A percentile compares a stretch with the other conserved stretches of the same genome.
phyloP scores from a whole-genome alignment of 2,797 vertebrate genomes.

The Coregonus suidteri region DNA sequence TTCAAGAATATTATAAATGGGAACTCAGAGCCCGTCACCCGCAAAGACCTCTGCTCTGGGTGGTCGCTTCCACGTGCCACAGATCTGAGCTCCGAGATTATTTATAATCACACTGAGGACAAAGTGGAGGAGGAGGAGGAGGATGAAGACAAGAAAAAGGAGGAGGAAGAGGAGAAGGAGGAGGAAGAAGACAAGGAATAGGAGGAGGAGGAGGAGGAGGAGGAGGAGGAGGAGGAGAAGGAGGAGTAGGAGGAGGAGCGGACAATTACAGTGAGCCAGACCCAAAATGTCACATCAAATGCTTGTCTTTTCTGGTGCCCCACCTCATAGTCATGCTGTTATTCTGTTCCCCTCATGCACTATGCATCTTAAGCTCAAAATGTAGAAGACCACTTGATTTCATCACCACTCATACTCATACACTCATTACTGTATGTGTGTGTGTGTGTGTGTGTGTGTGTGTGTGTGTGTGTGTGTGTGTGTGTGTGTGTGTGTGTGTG shows the following conservation, averaged over 20 bases:
- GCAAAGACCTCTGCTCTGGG: slow-evolving; percentile 31
- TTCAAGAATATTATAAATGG: slow-evolving; percentile 36
- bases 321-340: neutral
- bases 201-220: neutral
- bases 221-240: neutral
- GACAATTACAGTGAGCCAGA: slow-evolving; percentile 35
- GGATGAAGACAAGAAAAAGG: no score
- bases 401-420: neutral
- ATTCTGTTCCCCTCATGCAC: neutral
- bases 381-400: neutral
- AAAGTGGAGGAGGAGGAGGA: neutral
- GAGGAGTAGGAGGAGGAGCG: slow-evolving; percentile 10
- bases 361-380: neutral
- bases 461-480: neutral
- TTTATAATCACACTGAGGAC: slow-evolving; percentile 32
- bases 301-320: neutral
- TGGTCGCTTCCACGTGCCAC: slow-evolving; percentile 15
- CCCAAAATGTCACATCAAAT: slow-evolving; percentile 16
- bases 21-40: neutral
- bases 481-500: neutral
- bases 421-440: neutral
- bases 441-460: neutral
- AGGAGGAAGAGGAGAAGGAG: no score
- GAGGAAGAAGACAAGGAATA: slow-evolving; percentile 1
- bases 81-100: slow-evolving; percentile 48